Evolutionary conservation across 2,113 vertebrate species (phyloP).

Genomic region (Eublepharis macularius): DNA sequence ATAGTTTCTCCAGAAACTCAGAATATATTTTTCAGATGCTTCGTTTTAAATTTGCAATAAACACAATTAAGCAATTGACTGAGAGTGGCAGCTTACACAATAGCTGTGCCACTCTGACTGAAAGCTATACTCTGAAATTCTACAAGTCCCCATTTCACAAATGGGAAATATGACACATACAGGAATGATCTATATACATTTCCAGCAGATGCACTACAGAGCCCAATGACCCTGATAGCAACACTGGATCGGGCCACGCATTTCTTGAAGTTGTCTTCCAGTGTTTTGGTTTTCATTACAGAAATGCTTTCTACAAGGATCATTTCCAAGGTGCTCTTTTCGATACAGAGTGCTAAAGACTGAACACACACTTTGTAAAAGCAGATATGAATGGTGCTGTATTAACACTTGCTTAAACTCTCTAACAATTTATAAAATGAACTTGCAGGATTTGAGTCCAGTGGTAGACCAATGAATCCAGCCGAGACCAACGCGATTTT

Average conservation of each 20-base stretch:
- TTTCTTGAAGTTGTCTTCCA: background rate
- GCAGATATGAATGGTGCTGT: background rate
- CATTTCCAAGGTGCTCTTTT: background rate
- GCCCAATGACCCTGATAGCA: background rate
- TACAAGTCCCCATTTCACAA: background rate
- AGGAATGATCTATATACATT: background rate
- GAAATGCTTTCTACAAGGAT: background rate
- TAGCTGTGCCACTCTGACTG: too few relatives aligned
- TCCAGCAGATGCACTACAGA: background rate
- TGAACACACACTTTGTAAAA: background rate
- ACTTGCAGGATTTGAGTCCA: too few relatives aligned
- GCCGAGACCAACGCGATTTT: too few relatives aligned
- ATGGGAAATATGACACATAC: background rate
- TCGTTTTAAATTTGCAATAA: background rate
- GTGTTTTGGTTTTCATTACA: background rate
- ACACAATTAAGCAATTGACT: background rate
- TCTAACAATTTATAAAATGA: background rate
- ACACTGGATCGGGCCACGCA: background rate
- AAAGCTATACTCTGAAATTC: background rate
- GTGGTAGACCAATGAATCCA: too few relatives aligned
- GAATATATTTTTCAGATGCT: background rate
- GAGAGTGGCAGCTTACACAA: background rate
- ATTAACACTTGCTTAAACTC: background rate
- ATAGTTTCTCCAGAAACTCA: background rate
- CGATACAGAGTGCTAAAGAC: background rate